Percentiles rank a stretch among this genome's conserved stretches.
Conservation (phyloP, 53 echinoderm and acorn worm genomes). For the Henricia sp. region DNA sequence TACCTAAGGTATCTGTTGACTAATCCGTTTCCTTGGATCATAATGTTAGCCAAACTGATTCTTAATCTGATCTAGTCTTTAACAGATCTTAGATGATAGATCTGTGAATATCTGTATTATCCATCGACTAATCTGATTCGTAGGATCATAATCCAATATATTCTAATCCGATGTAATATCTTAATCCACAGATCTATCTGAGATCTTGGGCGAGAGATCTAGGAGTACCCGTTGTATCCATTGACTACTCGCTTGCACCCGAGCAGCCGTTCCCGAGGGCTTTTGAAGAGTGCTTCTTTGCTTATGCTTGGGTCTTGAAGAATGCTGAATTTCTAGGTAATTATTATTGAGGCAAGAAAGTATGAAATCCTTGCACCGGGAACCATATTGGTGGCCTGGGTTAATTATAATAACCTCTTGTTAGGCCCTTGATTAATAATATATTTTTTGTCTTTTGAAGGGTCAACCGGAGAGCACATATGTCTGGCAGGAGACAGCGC, state of each 20-base stretch:
- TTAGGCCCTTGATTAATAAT: not conserved
- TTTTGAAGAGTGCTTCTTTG: conserved; percentile 99
- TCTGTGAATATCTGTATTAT: too few species aligned
- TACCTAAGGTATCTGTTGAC: too few species aligned
- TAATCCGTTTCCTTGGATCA: too few species aligned
- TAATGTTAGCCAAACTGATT: too few species aligned
- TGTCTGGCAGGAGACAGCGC: conserved; percentile 94
- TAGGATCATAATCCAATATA: not conserved
- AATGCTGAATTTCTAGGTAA: conserved; percentile 94
- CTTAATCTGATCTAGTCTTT: too few species aligned
- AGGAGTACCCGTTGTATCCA: conserved; percentile 96
- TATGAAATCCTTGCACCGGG: too few species aligned
- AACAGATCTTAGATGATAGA: too few species aligned
- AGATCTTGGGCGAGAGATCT: conserved; percentile 95
- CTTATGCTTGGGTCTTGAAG: conserved; percentile 96
- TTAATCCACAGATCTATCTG: conserved; percentile 79
- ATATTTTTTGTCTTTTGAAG: conserved; percentile 25
- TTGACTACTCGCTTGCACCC: conserved; percentile 95
- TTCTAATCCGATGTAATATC: not conserved
- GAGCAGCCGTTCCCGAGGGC: conserved; percentile 98
- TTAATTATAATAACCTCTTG: not conserved
- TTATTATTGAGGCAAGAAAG: not conserved
- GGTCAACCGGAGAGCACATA: conserved; percentile 96
- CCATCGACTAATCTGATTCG: too few species aligned
- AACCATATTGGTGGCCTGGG: too few species aligned